A percentile compares a stretch with the other conserved stretches of the same genome.
Evolutionary conservation across 2,797 vertebrate genomes (phyloP).

Genomic region (Neoniphon sammara): DNA sequence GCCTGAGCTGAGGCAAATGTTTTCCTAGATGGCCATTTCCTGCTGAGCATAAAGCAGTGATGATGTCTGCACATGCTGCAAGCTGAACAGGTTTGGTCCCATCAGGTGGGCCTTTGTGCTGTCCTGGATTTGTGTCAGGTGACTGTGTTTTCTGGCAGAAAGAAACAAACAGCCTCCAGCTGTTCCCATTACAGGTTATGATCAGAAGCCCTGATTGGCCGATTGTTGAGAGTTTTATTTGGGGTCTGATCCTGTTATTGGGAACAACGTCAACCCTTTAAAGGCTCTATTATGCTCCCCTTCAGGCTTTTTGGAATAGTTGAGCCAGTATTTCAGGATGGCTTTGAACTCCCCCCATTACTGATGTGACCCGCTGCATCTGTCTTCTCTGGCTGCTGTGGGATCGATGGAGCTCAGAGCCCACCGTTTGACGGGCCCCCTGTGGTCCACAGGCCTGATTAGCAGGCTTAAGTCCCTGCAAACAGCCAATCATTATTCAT

Average conservation of each 20-base stretch:
- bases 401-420: constrained; percentile 65
- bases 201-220: constrained; percentile 29
- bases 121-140: constrained; percentile 36
- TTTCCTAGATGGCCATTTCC: not conserved
- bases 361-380: constrained; percentile 36
- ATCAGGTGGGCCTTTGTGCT: constrained; percentile 37
- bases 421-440: constrained; percentile 58
- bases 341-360: constrained; percentile 48
- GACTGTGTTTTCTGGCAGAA: constrained; percentile 30
- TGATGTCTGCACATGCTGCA: constrained; percentile 20
- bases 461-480: constrained; percentile 56
- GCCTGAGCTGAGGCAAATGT: not conserved
- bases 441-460: constrained; percentile 65
- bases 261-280: not conserved
- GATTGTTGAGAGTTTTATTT: constrained; percentile 10
- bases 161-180: constrained; percentile 42
- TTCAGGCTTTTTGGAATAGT: constrained; percentile 8
- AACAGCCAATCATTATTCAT: constrained; percentile 65
- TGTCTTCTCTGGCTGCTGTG: constrained; percentile 41
- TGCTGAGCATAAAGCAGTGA: not conserved
- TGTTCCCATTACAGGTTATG: constrained; percentile 32
- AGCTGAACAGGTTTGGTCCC: constrained; percentile 26
- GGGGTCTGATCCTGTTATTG: constrained; percentile 14
- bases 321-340: constrained; percentile 20
- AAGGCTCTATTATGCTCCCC: constrained; percentile 19